These are phyloP conservation scores for Rana temporaria DNA, from an alignment of 2,113 vertebrate species.

Conservation along the genomic window DNA sequence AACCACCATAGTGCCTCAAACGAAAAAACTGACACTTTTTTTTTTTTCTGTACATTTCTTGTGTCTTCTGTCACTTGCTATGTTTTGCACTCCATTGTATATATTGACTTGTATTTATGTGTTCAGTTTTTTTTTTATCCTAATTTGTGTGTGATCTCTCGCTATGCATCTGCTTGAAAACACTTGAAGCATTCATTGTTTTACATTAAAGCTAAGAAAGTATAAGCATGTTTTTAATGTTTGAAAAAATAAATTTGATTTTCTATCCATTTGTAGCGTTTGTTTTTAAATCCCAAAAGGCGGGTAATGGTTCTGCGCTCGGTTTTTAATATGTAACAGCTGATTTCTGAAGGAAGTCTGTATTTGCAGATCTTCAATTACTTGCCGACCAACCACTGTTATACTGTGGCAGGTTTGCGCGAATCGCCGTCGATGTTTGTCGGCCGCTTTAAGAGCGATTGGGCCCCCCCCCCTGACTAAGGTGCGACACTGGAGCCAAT, in stretches of 20 bases:
- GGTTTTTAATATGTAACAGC: too few species aligned
- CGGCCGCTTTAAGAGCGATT: too few species aligned
- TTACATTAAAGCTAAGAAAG: too few species aligned
- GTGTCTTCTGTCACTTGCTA: neutral
- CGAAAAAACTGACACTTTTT: constrained; percentile 4
- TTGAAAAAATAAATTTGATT: neutral
- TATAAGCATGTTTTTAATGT: neutral
- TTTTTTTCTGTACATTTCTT: neutral
- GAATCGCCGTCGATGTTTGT: too few species aligned
- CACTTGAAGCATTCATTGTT: neutral
- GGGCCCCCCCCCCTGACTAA: too few species aligned
- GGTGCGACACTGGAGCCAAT: too few species aligned
- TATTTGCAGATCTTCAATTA: too few species aligned
- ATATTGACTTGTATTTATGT: constrained; percentile 46
- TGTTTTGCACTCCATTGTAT: constrained; percentile 36
- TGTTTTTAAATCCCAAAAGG: too few species aligned
- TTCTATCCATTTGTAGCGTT: neutral
- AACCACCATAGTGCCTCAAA: neutral
- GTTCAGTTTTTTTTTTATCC: neutral
- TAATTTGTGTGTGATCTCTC: neutral
- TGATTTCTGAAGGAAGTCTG: too few species aligned
- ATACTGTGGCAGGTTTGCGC: too few species aligned
- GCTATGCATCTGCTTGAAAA: constrained; percentile 22
- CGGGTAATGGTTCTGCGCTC: too few species aligned
- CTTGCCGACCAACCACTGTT: too few species aligned